Conservation (phyloP, 2,113 vertebrate species). For the Melanotaenia duboulayi region DNA sequence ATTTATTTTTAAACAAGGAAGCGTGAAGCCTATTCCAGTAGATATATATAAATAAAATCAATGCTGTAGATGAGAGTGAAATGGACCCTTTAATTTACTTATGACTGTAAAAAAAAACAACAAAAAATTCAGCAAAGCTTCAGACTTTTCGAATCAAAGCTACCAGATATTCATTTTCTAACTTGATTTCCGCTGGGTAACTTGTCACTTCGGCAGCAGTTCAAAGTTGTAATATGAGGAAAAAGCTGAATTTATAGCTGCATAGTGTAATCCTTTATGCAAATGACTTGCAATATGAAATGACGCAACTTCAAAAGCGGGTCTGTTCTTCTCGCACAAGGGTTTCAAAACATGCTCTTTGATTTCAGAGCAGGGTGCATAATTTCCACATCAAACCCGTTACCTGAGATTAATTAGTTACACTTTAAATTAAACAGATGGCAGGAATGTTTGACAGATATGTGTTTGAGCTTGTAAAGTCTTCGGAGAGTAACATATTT, state of each 20-base stretch:
- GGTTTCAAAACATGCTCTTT: conserved; percentile 14
- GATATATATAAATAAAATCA: background rate
- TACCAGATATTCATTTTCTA: background rate
- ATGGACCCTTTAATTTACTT: background rate
- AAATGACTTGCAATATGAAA: conserved; percentile 18
- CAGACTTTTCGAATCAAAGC: background rate
- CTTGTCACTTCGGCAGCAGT: background rate
- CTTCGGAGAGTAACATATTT: background rate
- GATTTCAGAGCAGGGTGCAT: conserved; percentile 14
- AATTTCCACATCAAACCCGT: conserved; percentile 21
- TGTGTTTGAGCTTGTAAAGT: too few species aligned
- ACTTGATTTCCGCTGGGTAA: background rate
- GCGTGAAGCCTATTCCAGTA: background rate
- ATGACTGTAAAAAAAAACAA: background rate
- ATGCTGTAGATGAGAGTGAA: background rate
- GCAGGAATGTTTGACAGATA: background rate
- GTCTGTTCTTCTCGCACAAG: conserved; percentile 1
- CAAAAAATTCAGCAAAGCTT: background rate
- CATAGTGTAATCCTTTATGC: conserved; percentile 34
- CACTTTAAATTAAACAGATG: conserved; percentile 15
- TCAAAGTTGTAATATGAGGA: conserved; percentile 19
- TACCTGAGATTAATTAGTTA: conserved; percentile 5
- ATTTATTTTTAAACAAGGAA: too few species aligned
- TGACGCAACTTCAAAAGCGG: conserved; percentile 30
- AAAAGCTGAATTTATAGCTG: background rate